Percentiles rank a stretch among this genome's conserved stretches.
Evolutionary conservation across 2,888 invertebrate species (phyloP).

Genomic region (Eudasyphora cyanicolor): DNA sequence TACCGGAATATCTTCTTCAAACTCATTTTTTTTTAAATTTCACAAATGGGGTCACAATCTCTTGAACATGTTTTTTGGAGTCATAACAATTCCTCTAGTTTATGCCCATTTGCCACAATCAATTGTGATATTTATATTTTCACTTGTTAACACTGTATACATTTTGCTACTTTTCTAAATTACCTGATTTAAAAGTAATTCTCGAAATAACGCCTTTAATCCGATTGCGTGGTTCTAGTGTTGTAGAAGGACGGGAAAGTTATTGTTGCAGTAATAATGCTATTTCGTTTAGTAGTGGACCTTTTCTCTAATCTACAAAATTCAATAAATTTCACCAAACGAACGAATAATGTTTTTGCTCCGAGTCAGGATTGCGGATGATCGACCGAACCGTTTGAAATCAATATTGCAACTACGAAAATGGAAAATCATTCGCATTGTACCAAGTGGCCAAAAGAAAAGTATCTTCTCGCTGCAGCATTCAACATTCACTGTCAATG

Average conservation of each 20-base stretch:
- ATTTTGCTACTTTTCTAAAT: too few species aligned
- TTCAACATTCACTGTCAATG: slow-evolving; percentile 56
- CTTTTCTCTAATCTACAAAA: not conserved
- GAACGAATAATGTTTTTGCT: not conserved
- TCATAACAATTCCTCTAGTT: too few species aligned
- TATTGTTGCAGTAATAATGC: not conserved
- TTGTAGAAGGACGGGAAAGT: too few species aligned
- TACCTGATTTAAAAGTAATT: not conserved
- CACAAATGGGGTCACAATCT: too few species aligned
- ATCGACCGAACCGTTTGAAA: slow-evolving; percentile 73
- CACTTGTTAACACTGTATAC: too few species aligned
- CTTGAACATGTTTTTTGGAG: too few species aligned
- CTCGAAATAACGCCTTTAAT: not conserved
- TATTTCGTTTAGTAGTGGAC: not conserved
- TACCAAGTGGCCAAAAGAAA: slow-evolving; percentile 57
- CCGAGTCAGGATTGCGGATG: slow-evolving; percentile 1
- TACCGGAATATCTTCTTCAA: too few species aligned
- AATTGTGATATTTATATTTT: too few species aligned
- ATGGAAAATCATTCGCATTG: slow-evolving; percentile 68
- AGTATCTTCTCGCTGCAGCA: slow-evolving; percentile 35
- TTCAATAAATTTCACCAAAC: not conserved
- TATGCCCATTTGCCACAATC: too few species aligned
- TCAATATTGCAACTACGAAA: slow-evolving; percentile 74
- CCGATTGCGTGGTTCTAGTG: not conserved
- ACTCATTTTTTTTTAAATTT: too few species aligned